phyloP scores from a whole-genome alignment of 2,113 vertebrate species.

The Syngnathoides biaculeatus region DNA sequence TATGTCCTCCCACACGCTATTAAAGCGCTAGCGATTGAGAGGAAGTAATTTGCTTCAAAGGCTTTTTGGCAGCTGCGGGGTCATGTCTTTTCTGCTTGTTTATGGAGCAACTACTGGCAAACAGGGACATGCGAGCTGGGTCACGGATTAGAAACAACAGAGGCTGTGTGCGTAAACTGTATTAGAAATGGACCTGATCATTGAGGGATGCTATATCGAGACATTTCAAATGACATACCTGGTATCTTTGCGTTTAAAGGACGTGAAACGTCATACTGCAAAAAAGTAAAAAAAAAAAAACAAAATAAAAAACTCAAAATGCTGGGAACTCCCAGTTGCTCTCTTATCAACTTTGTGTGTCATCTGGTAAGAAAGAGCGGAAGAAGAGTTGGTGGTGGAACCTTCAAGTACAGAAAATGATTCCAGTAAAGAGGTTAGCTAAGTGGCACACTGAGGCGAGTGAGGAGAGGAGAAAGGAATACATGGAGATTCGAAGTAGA shows the following conservation, averaged over 20 bases:
- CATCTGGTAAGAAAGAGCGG: no score
- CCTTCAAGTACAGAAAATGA: no score
- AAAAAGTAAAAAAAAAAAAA: no score
- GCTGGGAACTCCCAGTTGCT: neutral
- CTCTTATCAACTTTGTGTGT: no score
- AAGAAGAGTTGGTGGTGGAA: no score
- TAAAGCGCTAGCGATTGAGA: constrained; percentile 86
- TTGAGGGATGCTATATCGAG: neutral
- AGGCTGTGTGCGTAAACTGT: neutral
- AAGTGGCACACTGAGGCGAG: no score
- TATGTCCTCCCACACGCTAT: constrained; percentile 90
- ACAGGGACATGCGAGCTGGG: constrained; percentile 64
- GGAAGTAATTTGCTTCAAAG: constrained; percentile 95
- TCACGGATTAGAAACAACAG: constrained; percentile 65
- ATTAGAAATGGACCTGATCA: constrained; percentile 54
- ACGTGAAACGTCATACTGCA: no score
- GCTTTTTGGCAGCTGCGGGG: constrained; percentile 78
- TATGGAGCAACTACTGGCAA: constrained; percentile 79
- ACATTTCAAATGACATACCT: neutral
- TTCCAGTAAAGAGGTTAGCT: no score
- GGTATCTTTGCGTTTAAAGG: neutral
- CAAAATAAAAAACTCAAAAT: neutral
- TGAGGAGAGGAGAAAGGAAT: no score
- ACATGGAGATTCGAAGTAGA: no score
- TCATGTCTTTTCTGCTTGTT: constrained; percentile 77